phyloP scores from a whole-genome alignment of 2,797 vertebrate genomes.

The Tachyglossus aculeatus region DNA sequence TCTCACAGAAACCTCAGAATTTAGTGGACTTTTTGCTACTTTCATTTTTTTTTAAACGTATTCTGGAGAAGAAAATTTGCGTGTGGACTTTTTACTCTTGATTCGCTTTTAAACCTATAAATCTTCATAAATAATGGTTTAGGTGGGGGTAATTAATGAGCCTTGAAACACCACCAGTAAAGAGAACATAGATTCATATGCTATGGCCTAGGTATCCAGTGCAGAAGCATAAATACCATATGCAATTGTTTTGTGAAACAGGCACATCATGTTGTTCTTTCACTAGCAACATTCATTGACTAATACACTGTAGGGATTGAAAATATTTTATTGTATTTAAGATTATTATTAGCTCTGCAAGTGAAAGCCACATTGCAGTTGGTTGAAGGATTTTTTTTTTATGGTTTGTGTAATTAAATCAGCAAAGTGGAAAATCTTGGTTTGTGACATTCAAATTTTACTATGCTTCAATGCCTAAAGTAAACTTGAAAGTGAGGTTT shows the following conservation, averaged over 20 bases:
- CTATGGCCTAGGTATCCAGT: conserved; percentile 22
- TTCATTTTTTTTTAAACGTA: too few species aligned
- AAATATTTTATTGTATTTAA: conserved; percentile 43
- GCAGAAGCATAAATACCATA: conserved; percentile 29
- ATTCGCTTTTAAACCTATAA: conserved; percentile 28
- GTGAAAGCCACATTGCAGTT: conserved; percentile 35
- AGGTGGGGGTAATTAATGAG: conserved; percentile 36
- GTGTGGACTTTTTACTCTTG: conserved; percentile 3
- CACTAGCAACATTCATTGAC: conserved; percentile 29
- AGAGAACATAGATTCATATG: conserved; percentile 44
- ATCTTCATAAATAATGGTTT: conserved; percentile 17
- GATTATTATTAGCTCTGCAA: conserved; percentile 36
- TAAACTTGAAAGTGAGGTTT: conserved; percentile 16
- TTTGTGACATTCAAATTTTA: conserved; percentile 27
- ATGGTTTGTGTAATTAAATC: conserved; percentile 28
- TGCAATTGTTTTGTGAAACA: conserved; percentile 40
- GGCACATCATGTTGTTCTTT: conserved; percentile 39
- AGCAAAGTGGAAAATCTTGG: conserved; percentile 39
- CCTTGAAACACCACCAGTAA: conserved; percentile 44
- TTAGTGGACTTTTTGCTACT: too few species aligned
- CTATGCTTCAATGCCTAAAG: conserved; percentile 23
- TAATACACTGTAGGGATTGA: conserved; percentile 36
- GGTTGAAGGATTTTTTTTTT: conserved; percentile 18
- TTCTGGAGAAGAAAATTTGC: too few species aligned
- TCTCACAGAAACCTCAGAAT: too few species aligned